Evolutionary conservation across 2,113 vertebrate genomes (phyloP), one percentile per base, ranked within the genome.

Genomic region (Scopus umbretta): DNA sequence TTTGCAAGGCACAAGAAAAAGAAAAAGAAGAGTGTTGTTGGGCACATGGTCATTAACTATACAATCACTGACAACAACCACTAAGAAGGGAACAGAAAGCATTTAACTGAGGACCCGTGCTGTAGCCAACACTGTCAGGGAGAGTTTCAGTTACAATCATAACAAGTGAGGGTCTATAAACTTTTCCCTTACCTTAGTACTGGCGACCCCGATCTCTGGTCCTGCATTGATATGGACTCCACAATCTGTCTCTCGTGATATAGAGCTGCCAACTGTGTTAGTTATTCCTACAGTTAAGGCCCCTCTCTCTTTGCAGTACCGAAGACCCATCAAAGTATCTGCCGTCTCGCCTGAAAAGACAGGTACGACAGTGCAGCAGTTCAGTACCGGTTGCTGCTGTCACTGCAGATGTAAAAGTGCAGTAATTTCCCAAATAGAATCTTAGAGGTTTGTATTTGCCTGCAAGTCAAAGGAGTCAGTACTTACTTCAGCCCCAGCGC

Each of bases 201-300:
- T 99, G 94, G 99, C 99, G 61, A 99, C 99, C 11, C 99, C 99
- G 2, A 99, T 98, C 98, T 99, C 99, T 6, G 99, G 99, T 5
- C 99, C 99, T 0, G 99, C 99, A 6, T 99, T 99, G 98, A 99
- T 99, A 79, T 99, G 99, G 78, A 99, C 99, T 1, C 99, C 99
- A 17, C 99, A 99, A 87, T 99, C 99, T 0, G 99, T 99, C 97
- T 99, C 99, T 6, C 99, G 98, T 1, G 99, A 99, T 91, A 99
- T 99, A 59, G 99, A 99, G 97, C 99, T 99, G 96, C 99, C 99
- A 10, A 99, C 99, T 1, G 99, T 99, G 97, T 99, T 99, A n/a
- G 99, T 99, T 95, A 99, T 97, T 29, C 99, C 99, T 38, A 99
- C 99, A 0, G 99, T 99, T 68, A 99, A 96, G 79, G 99, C 99